phyloP scores from a whole-genome alignment of 2,797 vertebrate genomes.

The Danio jaintianensis region DNA sequence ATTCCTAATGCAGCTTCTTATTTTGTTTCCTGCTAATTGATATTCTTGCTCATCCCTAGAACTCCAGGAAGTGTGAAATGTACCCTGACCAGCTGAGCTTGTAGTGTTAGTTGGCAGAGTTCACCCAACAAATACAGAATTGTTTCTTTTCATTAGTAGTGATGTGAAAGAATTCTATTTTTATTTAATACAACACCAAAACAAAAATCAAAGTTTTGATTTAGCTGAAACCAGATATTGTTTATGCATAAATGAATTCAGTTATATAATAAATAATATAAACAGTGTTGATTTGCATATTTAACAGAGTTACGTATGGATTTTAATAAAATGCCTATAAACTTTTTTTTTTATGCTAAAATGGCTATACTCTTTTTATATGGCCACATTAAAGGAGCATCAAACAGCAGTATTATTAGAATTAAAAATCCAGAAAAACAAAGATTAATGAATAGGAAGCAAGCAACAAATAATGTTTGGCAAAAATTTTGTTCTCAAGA shows the following conservation, averaged over 20 bases:
- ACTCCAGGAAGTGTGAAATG: background rate
- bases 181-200: background rate
- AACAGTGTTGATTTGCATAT: background rate
- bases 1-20: background rate
- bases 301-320: too few relatives aligned
- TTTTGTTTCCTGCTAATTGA: constrained; percentile 24
- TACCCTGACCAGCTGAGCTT: background rate
- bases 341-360: background rate
- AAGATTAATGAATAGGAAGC: too few relatives aligned
- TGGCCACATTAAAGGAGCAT: background rate
- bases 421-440: background rate
- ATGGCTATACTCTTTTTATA: background rate
- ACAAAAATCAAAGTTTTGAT: background rate
- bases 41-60: constrained; percentile 1
- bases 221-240: too few relatives aligned
- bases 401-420: background rate
- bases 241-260: background rate
- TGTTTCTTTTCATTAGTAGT: background rate
- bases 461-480: background rate
- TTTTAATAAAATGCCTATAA: too few relatives aligned
- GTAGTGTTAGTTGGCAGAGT: background rate
- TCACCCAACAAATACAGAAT: background rate
- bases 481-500: background rate
- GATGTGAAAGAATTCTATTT: background rate
- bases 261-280: background rate